Conservation (phyloP, 2,888 invertebrate species). For the Eupelmus urozonus region DNA sequence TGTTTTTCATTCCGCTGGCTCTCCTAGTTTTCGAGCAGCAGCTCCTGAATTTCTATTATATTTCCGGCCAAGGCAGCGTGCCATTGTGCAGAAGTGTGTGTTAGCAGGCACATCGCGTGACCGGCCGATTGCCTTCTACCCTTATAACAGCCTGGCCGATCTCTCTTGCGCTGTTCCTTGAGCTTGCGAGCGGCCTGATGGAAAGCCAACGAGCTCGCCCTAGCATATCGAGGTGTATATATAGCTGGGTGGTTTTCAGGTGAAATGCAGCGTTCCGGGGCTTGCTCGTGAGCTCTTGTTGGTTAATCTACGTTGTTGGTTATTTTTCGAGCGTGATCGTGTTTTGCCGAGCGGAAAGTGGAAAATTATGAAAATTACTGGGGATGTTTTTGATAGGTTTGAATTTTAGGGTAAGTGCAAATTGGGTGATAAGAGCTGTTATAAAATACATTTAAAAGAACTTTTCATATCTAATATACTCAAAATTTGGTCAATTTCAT, state of each 20-base stretch:
- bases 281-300: neutral
- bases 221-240: slow-evolving; percentile 28
- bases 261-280: slow-evolving; percentile 7
- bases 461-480: too few relatives aligned
- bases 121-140: slow-evolving; percentile 64
- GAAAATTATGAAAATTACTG: too few relatives aligned
- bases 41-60: slow-evolving; percentile 71
- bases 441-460: too few relatives aligned
- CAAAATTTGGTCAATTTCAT: too few relatives aligned
- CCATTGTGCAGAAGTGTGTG: neutral
- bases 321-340: neutral
- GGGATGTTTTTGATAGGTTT: too few relatives aligned
- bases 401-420: too few relatives aligned
- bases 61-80: slow-evolving; percentile 64
- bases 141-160: slow-evolving; percentile 54
- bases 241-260: slow-evolving; percentile 15
- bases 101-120: slow-evolving; percentile 69
- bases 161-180: slow-evolving; percentile 49
- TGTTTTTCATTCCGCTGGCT: slow-evolving; percentile 28
- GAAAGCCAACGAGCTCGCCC: slow-evolving; percentile 10
- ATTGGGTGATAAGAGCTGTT: too few relatives aligned
- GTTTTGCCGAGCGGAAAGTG: too few relatives aligned
- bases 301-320: slow-evolving; percentile 28
- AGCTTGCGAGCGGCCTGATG: slow-evolving; percentile 40
- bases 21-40: slow-evolving; percentile 22